Evolutionary conservation across 2,888 invertebrate genomes (phyloP), one percentile per base, ranked within the genome.

Genomic region (Drosophila pegasa): DNA sequence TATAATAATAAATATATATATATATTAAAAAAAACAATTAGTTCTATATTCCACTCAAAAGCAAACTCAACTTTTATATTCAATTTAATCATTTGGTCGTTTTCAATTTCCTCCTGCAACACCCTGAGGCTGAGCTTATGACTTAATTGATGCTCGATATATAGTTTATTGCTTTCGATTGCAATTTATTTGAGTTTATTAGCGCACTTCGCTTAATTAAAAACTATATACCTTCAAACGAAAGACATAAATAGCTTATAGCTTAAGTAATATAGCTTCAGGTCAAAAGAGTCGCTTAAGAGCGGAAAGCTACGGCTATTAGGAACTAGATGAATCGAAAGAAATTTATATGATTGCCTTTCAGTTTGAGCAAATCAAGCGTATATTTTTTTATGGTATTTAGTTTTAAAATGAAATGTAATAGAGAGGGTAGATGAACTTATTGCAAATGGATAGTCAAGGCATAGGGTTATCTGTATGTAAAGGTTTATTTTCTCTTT

Each of bases 201-300:
- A n/a, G 18, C 25, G 37, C 67, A 80, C 59, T 80, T 48, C 51
- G 63, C 31, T 67, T 68, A 67, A 84, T 81, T 80, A 12, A 67
- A 80, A 80, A 65, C 59, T 43, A 48, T 54, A 50, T 62, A 52
- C 10, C 48, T 4, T 3, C 10, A 41, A 29, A 50, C 50, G 51
- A 55, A 51, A 51, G 51, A 41, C 52, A 41, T 66, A 78, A 84
- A 71, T 81, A 59, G 81, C 87, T 84, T 80, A 75, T 78, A 69
- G 51, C 69, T 25, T 50, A 64, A 82, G 68, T 75, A 72, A 81
- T n/a, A 75, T 80, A 78, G 66, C 48, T 43, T 64, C 80, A 87
- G 71, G 63, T 63, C 35, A 41, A 61, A 83, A 71, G 71, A 77
- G 48, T 55, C 56, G 70, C 18, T 43, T 2, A 0, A 0, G 14